phyloP scores from a whole-genome alignment of 2,888 invertebrate species.

The Melanchra persicariae region DNA sequence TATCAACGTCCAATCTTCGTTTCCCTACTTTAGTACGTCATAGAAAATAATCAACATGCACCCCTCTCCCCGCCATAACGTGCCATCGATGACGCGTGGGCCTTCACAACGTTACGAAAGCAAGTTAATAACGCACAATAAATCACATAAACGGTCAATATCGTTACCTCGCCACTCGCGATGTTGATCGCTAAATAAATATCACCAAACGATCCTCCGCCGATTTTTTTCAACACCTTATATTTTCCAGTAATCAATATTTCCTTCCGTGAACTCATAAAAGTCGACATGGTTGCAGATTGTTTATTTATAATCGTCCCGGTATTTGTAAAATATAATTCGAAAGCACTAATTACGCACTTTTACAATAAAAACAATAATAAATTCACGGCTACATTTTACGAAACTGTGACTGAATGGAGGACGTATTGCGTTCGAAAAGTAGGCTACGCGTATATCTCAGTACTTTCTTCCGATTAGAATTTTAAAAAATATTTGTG shows the following conservation, averaged over 20 bases:
- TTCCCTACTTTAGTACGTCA: constrained; percentile 73
- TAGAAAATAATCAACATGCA: constrained; percentile 71
- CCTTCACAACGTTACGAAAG: constrained; percentile 63
- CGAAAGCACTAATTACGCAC: constrained; percentile 79
- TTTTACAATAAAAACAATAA: constrained; percentile 78
- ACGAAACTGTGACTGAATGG: constrained; percentile 78
- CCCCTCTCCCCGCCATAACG: constrained; percentile 70
- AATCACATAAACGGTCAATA: constrained; percentile 57
- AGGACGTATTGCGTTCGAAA: constrained; percentile 74
- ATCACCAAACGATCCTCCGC: constrained; percentile 99
- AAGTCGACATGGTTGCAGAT: constrained; percentile 72
- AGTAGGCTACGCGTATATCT: constrained; percentile 64
- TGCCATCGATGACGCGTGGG: constrained; percentile 69
- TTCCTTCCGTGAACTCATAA: constrained; percentile 88
- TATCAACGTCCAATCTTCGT: constrained; percentile 59
- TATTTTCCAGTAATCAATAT: constrained; percentile 98
- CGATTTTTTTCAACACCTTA: constrained; percentile 98
- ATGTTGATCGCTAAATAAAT: constrained; percentile 99
- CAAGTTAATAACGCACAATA: constrained; percentile 49
- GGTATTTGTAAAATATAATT: constrained; percentile 71
- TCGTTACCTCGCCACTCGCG: constrained; percentile 95
- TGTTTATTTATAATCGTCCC: constrained; percentile 71
- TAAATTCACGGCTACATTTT: constrained; percentile 82
- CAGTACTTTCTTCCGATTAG: constrained; percentile 61
- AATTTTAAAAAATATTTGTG: constrained; percentile 62